These are phyloP conservation scores for Crotalus tigris DNA, from an alignment of 2,113 vertebrate species.

Conservation along the genomic window DNA sequence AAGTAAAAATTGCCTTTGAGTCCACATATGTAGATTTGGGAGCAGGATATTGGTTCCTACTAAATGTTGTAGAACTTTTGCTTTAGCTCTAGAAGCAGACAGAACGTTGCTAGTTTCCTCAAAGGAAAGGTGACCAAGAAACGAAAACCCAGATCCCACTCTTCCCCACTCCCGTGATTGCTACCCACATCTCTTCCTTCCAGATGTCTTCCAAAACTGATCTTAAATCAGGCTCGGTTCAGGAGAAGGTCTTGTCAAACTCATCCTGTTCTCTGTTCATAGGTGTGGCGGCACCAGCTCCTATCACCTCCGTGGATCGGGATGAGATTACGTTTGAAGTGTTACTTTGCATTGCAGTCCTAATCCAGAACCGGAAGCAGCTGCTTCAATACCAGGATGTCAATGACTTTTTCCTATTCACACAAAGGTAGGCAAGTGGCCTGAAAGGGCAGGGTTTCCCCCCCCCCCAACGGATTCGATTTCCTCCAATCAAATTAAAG, in stretches of 20 bases:
- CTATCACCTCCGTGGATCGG: constrained; percentile 2
- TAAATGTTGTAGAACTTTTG: not conserved
- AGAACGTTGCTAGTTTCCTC: not conserved
- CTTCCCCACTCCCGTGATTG: not conserved
- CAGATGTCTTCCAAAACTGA: not conserved
- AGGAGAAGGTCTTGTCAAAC: not conserved
- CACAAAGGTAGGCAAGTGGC: not conserved
- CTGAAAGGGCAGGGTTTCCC: too few relatives aligned
- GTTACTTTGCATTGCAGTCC: constrained; percentile 15
- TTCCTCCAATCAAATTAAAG: not conserved
- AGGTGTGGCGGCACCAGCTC: not conserved
- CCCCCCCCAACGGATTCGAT: too few relatives aligned
- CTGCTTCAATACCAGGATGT: constrained; percentile 9
- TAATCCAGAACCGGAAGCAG: constrained; percentile 19
- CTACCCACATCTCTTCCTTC: too few relatives aligned
- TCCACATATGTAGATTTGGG: not conserved
- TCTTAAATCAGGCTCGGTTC: not conserved
- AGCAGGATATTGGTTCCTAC: not conserved
- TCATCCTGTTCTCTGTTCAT: not conserved
- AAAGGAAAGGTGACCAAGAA: not conserved
- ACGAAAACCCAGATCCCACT: not conserved
- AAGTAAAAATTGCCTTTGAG: not conserved
- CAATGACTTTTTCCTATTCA: constrained; percentile 23
- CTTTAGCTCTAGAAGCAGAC: not conserved
- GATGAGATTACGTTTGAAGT: constrained; percentile 6